Conservation (phyloP, 1,140 invertebrate species). For the Rhizoglyphus robini region DNA sequence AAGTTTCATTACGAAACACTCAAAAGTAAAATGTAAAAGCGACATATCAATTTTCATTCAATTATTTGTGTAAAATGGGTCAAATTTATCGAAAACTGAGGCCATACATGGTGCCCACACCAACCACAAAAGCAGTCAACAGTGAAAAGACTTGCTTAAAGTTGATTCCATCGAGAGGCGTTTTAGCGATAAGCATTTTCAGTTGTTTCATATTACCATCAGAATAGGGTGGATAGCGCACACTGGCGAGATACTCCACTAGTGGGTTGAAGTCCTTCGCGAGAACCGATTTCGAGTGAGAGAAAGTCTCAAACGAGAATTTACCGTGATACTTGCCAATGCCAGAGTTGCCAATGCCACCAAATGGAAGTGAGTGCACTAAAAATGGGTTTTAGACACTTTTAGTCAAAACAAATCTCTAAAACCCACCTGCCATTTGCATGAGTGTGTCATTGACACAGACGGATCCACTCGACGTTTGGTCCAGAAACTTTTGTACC, state of each 20-base stretch:
- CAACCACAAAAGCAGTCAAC: slow-evolving; percentile 23
- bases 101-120: too few relatives aligned
- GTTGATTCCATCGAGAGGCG: background rate
- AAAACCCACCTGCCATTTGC: slow-evolving; percentile 47
- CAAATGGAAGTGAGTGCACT: slow-evolving; percentile 38
- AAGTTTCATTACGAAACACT: too few relatives aligned
- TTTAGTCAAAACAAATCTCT: background rate
- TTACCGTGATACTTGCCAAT: slow-evolving; percentile 46
- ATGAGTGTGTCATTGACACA: slow-evolving; percentile 82
- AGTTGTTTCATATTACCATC: slow-evolving; percentile 30
- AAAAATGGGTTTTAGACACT: slow-evolving; percentile 18
- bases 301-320: slow-evolving; percentile 43
- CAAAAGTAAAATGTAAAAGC: too few relatives aligned
- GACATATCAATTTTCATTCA: too few relatives aligned
- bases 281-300: slow-evolving; percentile 40
- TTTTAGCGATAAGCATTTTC: background rate
- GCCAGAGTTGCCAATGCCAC: slow-evolving; percentile 45
- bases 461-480: slow-evolving; percentile 67
- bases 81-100: too few relatives aligned
- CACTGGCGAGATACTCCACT: slow-evolving; percentile 26
- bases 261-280: slow-evolving; percentile 28
- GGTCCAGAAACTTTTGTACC: slow-evolving; percentile 51
- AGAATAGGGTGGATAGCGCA: slow-evolving; percentile 39
- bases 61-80: too few relatives aligned
- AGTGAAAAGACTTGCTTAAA: background rate